phyloP scores from a whole-genome alignment of 2,797 vertebrate genomes.

The Cossypha niveicapilla region DNA sequence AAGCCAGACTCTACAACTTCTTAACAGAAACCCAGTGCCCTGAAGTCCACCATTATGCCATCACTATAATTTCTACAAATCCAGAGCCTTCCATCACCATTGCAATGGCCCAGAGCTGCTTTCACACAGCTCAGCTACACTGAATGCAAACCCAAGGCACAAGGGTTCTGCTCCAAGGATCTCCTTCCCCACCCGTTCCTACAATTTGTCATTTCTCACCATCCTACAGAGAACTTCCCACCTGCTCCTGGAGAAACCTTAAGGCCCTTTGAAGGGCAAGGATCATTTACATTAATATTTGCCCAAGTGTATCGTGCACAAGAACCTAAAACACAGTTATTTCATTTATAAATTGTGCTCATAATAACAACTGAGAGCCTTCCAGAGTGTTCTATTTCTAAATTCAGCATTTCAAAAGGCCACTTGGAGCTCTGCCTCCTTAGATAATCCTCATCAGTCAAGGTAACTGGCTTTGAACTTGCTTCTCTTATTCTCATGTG shows the following conservation, averaged over 20 bases:
- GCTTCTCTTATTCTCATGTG: background rate
- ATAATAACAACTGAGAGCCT: background rate
- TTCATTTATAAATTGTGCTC: background rate
- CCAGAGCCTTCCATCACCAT: background rate
- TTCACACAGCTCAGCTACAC: background rate
- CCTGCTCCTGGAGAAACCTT: background rate
- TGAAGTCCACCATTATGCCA: background rate
- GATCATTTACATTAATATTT: background rate
- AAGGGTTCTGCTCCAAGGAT: fast-evolving
- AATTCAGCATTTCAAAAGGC: background rate
- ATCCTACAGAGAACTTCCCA: background rate
- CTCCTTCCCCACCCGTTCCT: background rate
- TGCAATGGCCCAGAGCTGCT: background rate
- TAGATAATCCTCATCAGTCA: background rate
- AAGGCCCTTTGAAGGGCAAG: background rate
- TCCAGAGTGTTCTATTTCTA: background rate
- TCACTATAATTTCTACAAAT: background rate
- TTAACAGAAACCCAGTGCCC: background rate
- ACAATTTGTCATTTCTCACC: background rate
- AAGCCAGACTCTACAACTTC: background rate
- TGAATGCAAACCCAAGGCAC: background rate
- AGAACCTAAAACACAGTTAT: background rate
- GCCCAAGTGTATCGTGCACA: background rate
- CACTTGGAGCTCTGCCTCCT: background rate
- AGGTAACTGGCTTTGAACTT: background rate